Percentiles rank a stretch among this genome's conserved stretches.
Evolutionary conservation across 2,113 vertebrate species (phyloP).

Genomic region (Hyaena hyaena): DNA sequence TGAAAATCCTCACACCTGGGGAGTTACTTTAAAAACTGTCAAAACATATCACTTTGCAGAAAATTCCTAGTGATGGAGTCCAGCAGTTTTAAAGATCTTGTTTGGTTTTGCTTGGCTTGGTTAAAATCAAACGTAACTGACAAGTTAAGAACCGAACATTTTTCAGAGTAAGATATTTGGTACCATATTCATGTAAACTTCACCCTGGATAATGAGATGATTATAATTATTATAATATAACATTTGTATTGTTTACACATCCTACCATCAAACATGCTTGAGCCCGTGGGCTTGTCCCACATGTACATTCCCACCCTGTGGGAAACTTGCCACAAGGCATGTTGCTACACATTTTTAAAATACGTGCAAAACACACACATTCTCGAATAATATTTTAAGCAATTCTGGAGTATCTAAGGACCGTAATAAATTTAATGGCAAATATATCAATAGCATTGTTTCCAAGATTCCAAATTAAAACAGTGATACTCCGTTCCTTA

Average conservation of each 20-base stretch:
- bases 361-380: not conserved
- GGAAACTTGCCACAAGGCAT: not conserved
- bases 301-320: accelerated
- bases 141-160: not conserved
- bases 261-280: accelerated
- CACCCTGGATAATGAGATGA: not conserved
- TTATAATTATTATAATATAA: not conserved
- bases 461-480: not conserved
- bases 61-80: not conserved
- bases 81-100: not conserved
- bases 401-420: not conserved
- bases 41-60: slow-evolving; percentile 6
- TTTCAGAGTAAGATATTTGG: not conserved
- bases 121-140: not conserved
- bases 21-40: not conserved
- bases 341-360: not conserved
- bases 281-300: not conserved
- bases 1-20: not conserved
- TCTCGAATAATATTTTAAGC: not conserved
- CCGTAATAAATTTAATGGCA: not conserved
- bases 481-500: not conserved
- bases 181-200: not conserved
- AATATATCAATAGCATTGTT: not conserved
- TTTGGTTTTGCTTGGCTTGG: not conserved
- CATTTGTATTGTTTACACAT: not conserved